Percentiles rank a stretch among this genome's conserved stretches.
phyloP scores from a whole-genome alignment of 2,797 vertebrate species.

The Euthynnus affinis region DNA sequence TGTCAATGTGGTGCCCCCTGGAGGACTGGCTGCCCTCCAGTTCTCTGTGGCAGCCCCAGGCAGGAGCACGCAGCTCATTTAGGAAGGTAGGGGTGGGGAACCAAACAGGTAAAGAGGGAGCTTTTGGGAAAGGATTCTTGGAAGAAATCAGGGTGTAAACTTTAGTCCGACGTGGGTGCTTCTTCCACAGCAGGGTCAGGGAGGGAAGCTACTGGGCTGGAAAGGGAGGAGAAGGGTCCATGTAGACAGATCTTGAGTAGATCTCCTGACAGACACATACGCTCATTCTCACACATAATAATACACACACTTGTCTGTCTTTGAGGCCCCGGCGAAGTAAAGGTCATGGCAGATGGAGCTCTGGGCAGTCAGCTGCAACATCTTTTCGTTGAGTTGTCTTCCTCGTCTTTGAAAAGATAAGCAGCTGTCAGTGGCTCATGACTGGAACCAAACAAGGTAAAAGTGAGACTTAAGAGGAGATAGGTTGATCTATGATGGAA shows the following conservation, averaged over 20 bases:
- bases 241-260: constrained; percentile 66
- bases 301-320: constrained; percentile 41
- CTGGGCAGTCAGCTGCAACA: constrained; percentile 37
- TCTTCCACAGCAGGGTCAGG: constrained; percentile 46
- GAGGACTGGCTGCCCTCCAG: constrained; percentile 71
- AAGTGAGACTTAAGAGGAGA: constrained; percentile 34
- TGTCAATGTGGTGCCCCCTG: constrained; percentile 61
- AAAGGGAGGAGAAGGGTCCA: constrained; percentile 80
- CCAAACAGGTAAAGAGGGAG: constrained; percentile 12
- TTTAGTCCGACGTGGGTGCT: constrained; percentile 49
- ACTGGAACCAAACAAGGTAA: constrained; percentile 34
- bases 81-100: constrained; percentile 8
- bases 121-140: constrained; percentile 33
- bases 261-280: constrained; percentile 79
- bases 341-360: constrained; percentile 69
- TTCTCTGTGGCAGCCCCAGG: constrained; percentile 53
- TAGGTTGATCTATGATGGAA: constrained; percentile 6
- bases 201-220: constrained; percentile 51
- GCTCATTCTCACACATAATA: constrained; percentile 47
- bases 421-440: constrained; percentile 44
- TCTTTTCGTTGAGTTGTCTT: constrained; percentile 44
- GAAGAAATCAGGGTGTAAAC: constrained; percentile 77
- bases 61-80: constrained; percentile 59
- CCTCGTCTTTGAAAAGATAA: constrained; percentile 44
- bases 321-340: constrained; percentile 55